Conservation (phyloP, 2,797 vertebrate species). For the Botia almorhae region DNA sequence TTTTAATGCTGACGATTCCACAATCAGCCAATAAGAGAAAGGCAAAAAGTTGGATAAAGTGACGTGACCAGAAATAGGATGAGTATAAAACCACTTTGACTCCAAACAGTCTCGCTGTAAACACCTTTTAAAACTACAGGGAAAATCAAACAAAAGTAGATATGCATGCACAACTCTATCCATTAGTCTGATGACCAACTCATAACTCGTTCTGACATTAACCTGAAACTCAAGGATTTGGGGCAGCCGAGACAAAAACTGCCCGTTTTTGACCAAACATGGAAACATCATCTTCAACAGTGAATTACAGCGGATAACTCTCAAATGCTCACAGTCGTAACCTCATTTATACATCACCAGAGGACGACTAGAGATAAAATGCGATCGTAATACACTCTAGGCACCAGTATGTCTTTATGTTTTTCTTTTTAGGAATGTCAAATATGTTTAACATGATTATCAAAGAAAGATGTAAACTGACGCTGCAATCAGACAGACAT, state of each 20-base stretch:
- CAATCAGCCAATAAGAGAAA: neutral
- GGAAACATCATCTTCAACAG: conserved; percentile 52
- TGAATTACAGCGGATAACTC: conserved; percentile 54
- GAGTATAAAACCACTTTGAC: neutral
- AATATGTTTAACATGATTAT: neutral
- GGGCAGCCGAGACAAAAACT: conserved; percentile 46
- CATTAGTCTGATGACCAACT: conserved; percentile 47
- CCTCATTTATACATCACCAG: conserved; percentile 39
- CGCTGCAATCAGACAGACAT: neutral
- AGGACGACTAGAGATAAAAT: conserved; percentile 24
- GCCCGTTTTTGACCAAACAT: conserved; percentile 58
- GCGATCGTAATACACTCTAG: neutral
- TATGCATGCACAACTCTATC: conserved; percentile 5
- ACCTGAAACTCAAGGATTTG: conserved; percentile 54
- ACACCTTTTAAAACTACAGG: neutral
- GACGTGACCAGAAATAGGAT: neutral
- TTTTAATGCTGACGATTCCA: neutral
- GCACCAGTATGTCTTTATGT: neutral
- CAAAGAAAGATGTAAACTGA: neutral
- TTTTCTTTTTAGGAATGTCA: neutral
- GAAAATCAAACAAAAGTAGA: conserved; percentile 35
- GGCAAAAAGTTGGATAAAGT: neutral
- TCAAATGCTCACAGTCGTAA: conserved; percentile 49
- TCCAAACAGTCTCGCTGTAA: neutral
- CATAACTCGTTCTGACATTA: conserved; percentile 48